Evolutionary conservation across 2,797 vertebrate genomes (phyloP), one percentile per base, ranked within the genome.

Genomic region (Bucorvus abyssinicus): DNA sequence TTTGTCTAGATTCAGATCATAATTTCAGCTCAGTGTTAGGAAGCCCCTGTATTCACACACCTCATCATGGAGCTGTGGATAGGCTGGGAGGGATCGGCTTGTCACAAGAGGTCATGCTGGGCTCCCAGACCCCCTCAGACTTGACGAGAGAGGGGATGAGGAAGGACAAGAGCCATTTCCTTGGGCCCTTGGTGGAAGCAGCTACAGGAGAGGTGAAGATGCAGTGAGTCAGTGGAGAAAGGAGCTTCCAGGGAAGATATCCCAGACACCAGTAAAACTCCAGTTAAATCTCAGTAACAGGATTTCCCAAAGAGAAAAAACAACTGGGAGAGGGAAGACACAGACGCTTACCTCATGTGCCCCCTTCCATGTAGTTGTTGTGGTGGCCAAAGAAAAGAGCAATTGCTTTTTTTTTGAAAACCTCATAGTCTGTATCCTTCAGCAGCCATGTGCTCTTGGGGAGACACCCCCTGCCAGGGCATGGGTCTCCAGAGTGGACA

Each of bases 61-160:
- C 17, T 79, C 0, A 0, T 63, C 27, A 22, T 1, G 7, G 23
- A 73, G 38, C 55, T 70, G 24, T 1, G 0, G 38, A 40, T 49
- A 42, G 53, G 42, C n/a, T 63, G 29, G 34, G 52, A 63, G 44
- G 21, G 47, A 15, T n/a, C 27, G 23, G 44, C 26, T 47, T 69
- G 23, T 44, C 59, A 36, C 26, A 44, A 19, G 32, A 16, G 27
- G 44, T 21, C 1, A 0, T 14, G 34, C 18, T 47, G 13, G 22
- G 18, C 27, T 78, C 40, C 32, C 24, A 78, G 32, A 50, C 12
- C 29, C 27, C 29, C 29, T 78, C 32, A 34, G 71, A 52, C 50
- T 38, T 53, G 40, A 38, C 27, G 30, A 68, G 49, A 59, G 49
- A 44, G 9, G 18, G 15, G 2, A 8, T 68, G 38, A 52, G 60